Percentiles rank a stretch among this genome's conserved stretches.
Conservation (phyloP, 2,888 invertebrate species). For the Phymatocera aterrima region DNA sequence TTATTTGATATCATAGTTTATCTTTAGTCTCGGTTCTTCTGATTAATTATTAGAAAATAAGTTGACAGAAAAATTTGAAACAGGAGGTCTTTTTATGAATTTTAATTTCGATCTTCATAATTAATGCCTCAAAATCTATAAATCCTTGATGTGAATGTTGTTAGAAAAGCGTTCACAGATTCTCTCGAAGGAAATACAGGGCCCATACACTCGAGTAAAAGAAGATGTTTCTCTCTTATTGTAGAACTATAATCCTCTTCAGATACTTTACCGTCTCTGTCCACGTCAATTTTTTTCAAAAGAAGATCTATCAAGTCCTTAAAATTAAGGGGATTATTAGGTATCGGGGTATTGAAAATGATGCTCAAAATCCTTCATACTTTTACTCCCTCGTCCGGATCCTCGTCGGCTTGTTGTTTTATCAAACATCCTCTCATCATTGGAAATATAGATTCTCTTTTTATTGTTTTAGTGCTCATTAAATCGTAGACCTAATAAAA, state of each 20-base stretch:
- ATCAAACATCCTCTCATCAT: conserved; percentile 73
- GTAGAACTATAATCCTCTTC: conserved; percentile 76
- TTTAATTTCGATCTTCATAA: background rate
- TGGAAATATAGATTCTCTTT: conserved; percentile 69
- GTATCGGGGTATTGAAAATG: background rate
- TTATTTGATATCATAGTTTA: background rate
- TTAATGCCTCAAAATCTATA: conserved; percentile 13
- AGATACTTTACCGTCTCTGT: conserved; percentile 78
- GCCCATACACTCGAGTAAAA: conserved; percentile 68
- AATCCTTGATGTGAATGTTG: conserved; percentile 60
- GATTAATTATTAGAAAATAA: background rate
- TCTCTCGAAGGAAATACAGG: conserved; percentile 68
- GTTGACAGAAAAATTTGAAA: too few species aligned
- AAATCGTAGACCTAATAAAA: conserved; percentile 66
- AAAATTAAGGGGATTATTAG: background rate
- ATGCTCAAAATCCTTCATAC: conserved; percentile 53
- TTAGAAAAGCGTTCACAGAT: conserved; percentile 65
- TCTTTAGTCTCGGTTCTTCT: background rate
- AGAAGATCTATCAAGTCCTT: conserved; percentile 79
- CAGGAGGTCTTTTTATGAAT: background rate
- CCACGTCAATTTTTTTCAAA: conserved; percentile 78
- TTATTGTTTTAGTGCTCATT: conserved; percentile 63
- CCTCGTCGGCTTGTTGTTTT: conserved; percentile 77
- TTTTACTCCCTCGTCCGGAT: conserved; percentile 79
- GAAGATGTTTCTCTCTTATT: conserved; percentile 69